These are phyloP conservation scores for Ophioninae sp. DNA, from an alignment of 2,888 invertebrate genomes.

Conservation along the genomic window DNA sequence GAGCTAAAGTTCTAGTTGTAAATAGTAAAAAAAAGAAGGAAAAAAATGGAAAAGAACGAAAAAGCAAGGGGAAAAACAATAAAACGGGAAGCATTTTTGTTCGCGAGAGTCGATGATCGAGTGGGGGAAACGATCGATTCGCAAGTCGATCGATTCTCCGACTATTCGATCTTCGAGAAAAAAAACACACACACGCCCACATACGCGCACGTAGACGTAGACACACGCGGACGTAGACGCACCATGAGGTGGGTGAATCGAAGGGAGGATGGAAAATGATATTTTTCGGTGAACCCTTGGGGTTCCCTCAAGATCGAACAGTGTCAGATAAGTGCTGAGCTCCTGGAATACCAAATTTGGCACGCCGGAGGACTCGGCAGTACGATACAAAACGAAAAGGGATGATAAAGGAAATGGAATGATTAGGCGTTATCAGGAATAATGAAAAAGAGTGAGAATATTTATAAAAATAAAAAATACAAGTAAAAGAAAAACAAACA, in stretches of 20 bases:
- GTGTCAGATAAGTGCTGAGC: conserved; percentile 16
- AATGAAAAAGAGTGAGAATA: conserved; percentile 5
- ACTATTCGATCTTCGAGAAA: conserved; percentile 15
- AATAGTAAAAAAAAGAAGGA: conserved; percentile 44
- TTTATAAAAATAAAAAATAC: background rate
- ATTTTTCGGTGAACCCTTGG: conserved; percentile 26
- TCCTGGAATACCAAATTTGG: conserved; percentile 2
- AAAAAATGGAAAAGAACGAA: conserved; percentile 34
- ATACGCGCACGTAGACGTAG: background rate
- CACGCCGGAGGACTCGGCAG: conserved; percentile 7
- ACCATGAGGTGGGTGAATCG: background rate
- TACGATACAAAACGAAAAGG: conserved; percentile 15
- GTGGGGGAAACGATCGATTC: conserved; percentile 53
- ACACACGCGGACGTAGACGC: background rate
- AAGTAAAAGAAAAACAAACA: conserved; percentile 39
- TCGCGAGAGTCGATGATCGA: conserved; percentile 20
- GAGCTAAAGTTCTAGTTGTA: conserved; percentile 64
- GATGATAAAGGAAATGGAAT: no score
- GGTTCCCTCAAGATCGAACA: conserved; percentile 29
- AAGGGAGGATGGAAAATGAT: background rate
- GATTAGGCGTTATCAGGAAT: background rate
- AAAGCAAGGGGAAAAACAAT: conserved; percentile 54
- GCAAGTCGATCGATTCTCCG: conserved; percentile 34
- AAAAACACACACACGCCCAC: background rate
- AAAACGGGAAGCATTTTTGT: conserved; percentile 50